These are phyloP conservation scores for Pristionchus entomophagus DNA, from an alignment of 2,888 invertebrate genomes.

Conservation along the genomic window DNA sequence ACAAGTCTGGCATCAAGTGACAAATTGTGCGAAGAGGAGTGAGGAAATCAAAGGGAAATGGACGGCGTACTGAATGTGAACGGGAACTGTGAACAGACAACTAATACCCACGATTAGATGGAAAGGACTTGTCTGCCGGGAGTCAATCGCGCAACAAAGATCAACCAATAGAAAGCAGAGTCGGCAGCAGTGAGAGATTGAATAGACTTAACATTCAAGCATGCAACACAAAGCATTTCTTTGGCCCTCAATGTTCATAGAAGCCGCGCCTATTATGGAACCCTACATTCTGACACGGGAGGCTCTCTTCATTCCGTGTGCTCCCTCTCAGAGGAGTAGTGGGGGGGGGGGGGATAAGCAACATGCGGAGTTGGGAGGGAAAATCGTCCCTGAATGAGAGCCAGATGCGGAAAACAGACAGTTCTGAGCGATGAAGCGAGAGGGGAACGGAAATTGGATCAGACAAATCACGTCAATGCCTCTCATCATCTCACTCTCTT, in stretches of 20 bases:
- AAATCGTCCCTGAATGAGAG: slow-evolving; percentile 11
- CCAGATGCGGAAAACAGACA: background rate
- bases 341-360: background rate
- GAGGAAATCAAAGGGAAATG: background rate
- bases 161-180: background rate
- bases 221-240: slow-evolving; percentile 4
- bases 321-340: background rate
- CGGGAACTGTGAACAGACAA: background rate
- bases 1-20: too few species aligned
- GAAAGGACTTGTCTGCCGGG: background rate
- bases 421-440: background rate
- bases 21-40: too few species aligned
- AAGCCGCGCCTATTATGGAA: background rate
- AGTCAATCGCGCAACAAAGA: background rate
- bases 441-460: background rate
- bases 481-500: background rate
- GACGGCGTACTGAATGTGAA: background rate
- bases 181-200: background rate
- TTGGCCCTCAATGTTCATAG: background rate
- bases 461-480: background rate
- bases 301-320: background rate
- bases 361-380: background rate
- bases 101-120: background rate
- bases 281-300: background rate
- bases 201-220: slow-evolving; percentile 4